Evolutionary conservation across 2,113 vertebrate genomes (phyloP), one percentile per base, ranked within the genome.

Genomic region (Caloenas nicobarica): DNA sequence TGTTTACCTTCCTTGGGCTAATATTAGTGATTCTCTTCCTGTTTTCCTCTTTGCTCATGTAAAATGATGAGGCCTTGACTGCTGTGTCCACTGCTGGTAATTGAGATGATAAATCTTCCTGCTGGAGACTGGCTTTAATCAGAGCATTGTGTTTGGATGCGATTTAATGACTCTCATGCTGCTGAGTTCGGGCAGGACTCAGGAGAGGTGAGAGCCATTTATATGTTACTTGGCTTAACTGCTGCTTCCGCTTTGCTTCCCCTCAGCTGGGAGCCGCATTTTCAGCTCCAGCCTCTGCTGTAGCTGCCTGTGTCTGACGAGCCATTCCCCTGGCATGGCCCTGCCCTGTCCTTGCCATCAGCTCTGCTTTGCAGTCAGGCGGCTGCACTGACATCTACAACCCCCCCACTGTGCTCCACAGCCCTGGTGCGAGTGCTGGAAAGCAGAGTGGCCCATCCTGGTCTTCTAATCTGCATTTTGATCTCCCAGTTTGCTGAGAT

Each of bases 61-160:
- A 91, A 97, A 97, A 93, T 93, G 95, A 97, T 95, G 94, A 95
- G 96, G 86, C 95, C 94, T 96, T 93, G 93, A 94, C 93, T 94
- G 93, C 97, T 95, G 93, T 92, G 97, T 96, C 97, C 97, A 96
- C 92, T 91, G 93, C 93, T 94, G 91, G 96, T 98, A 98, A 98
- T 98, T 98, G 97, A 98, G 98, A 97, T 98, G 97, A 98, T 98
- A 97, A 98, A 98, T 98, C 98, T 98, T 97, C 94, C 97, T 97
- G 97, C 96, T 96, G 96, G 97, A 97, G 97, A 86, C 81, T 84
- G 91, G 93, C 95, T 96, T 97, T 97, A 97, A 98, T 97, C 97
- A 97, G 97, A 97, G 97, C 93, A 91, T 91, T 93, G 95, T 95
- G 95, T 97, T 96, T 89, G 88, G 96, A 96, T 86, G 94, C 97